A percentile compares a stretch with the other conserved stretches of the same genome.
phyloP scores from a whole-genome alignment of 2,797 vertebrate genomes.

The Pseudomugil tenellus region DNA sequence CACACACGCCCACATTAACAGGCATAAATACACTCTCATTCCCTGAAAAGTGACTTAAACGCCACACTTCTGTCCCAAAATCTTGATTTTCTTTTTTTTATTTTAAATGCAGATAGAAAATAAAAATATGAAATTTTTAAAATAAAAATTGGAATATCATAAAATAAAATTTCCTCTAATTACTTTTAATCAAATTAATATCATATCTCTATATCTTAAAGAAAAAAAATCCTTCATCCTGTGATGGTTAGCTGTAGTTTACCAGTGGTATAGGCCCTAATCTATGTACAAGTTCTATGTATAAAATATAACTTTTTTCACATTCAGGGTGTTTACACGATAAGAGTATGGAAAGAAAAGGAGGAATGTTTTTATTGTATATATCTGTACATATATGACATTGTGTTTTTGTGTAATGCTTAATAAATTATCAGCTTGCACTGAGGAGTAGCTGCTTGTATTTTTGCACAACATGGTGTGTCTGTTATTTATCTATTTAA shows the following conservation, averaged over 20 bases:
- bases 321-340: conserved; percentile 50
- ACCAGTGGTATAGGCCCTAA: conserved; percentile 44
- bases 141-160: conserved; percentile 68
- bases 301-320: conserved; percentile 51
- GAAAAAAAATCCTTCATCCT: conserved; percentile 28
- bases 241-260: conserved; percentile 55
- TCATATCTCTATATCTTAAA: conserved; percentile 38
- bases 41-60: conserved; percentile 10
- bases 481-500: not conserved
- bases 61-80: not conserved
- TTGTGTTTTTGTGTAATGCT: conserved; percentile 81
- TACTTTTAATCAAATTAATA: conserved; percentile 14
- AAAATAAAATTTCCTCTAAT: conserved; percentile 13
- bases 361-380: conserved; percentile 73
- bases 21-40: not conserved
- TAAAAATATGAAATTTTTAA: no score
- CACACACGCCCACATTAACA: conserved; percentile 2
- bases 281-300: conserved; percentile 59
- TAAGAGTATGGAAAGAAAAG: conserved; percentile 40
- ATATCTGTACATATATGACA: conserved; percentile 80
- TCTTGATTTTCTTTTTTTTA: not conserved
- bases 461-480: conserved; percentile 37
- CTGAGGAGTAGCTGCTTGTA: conserved; percentile 54
- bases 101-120: conserved; percentile 18
- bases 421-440: conserved; percentile 84